Base-by-base conservation (phyloP, 1,140 invertebrate species). In the Procambarus clarkii region DNA sequence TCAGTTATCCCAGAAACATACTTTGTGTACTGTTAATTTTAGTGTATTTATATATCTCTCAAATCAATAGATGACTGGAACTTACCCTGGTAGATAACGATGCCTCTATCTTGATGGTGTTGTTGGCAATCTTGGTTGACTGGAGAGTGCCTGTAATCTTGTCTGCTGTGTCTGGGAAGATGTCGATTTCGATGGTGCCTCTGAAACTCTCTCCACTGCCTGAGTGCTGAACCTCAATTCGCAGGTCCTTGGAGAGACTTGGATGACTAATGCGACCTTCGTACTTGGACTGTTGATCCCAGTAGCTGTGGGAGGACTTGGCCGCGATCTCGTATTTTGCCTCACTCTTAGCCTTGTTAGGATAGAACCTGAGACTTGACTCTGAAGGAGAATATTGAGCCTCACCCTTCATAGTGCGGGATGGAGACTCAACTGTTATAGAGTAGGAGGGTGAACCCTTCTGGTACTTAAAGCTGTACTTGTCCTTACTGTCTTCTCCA, bases 21-120 rank as follows among this genome's bases (percentile, higher is more conserved):
- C 13, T 9, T 54, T 54, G 4, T 1, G 13, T 54, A 54, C 8
- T 54, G 13, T 9, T 54, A 54, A 54, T 54, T 54, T 54, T 64
- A 18, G 4, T 18, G 18, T 1, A 64, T 21, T 21, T 64, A 64
- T 1, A 13, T 5, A 64, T 21, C 15, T 18, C 18, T 18, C 2
- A 4, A 9, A 18, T 18, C 60, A 64, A 21, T 1, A 21, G 21
- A 21, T 18, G 18, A 21, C 60, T 64, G 0, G 4, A 64, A 64
- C 86, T 48, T 71, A 88, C 86, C 86, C 64, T 88, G 21, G 78
- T 46, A n/a, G 48, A 21, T 18, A 88, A 15, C 11, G 80, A 44
- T 13, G 78, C 54, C n/a, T 88, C 86, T 3, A 88, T 50, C n/a
- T 24, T 71, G 60, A 88, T 78, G 44, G 86, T 88, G 86, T 88